phyloP scores from a whole-genome alignment of 1,140 invertebrate species.

The Papilio dardanus region DNA sequence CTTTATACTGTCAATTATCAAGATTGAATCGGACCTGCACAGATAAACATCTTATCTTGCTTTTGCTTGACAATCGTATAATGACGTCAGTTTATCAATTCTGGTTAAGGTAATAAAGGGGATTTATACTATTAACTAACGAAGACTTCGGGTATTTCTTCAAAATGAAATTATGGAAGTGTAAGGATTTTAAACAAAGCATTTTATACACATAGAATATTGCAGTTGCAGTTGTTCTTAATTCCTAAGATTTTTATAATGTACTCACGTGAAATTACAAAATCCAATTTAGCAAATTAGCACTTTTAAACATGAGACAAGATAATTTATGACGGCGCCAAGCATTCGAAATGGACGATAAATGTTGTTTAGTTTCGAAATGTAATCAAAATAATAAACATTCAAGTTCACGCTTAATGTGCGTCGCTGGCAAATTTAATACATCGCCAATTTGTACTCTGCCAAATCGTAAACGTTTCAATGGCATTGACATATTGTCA shows the following conservation, averaged over 20 bases:
- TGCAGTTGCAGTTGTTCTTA: too few species aligned
- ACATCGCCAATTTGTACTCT: background rate
- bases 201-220: too few species aligned
- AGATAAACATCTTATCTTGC: constrained; percentile 6
- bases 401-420: background rate
- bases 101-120: background rate
- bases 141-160: too few species aligned
- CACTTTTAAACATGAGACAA: background rate
- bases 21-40: constrained; percentile 14
- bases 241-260: background rate
- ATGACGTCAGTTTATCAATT: constrained; percentile 9
- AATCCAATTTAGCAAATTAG: background rate
- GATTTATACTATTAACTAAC: background rate
- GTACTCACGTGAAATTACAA: background rate
- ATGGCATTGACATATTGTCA: too few species aligned
- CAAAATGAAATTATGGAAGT: too few species aligned
- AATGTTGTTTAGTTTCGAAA: background rate
- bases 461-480: too few species aligned
- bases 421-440: background rate
- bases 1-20: constrained; percentile 21
- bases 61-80: constrained; percentile 11
- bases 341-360: background rate
- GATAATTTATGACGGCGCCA: constrained; percentile 15
- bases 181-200: too few species aligned
- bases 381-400: background rate